A percentile compares a stretch with the other conserved stretches of the same genome.
phyloP scores from a whole-genome alignment of 37 sponge, comb jelly and placozoan genomes.

The Axinella damicornis region DNA sequence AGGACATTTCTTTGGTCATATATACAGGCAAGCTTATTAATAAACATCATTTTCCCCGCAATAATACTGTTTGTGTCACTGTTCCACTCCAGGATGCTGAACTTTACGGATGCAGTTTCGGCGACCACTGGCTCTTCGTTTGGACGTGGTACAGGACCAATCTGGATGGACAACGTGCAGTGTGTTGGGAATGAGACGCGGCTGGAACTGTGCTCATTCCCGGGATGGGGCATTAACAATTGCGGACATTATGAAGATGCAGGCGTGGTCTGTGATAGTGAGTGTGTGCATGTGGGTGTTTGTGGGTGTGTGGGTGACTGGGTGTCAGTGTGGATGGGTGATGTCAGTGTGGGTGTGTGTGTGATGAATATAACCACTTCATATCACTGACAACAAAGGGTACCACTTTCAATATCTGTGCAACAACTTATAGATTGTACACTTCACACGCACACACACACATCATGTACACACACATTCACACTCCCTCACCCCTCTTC shows the following conservation, averaged over 20 bases:
- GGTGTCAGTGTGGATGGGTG: neutral
- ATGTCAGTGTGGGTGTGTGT: neutral
- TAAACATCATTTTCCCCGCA: neutral
- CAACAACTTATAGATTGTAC: too few relatives aligned
- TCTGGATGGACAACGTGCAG: constrained; percentile 79
- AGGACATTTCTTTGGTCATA: neutral
- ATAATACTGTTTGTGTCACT: too few relatives aligned
- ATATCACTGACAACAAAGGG: neutral
- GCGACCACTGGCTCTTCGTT: neutral
- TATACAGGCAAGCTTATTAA: neutral
- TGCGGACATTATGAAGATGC: constrained; percentile 72
- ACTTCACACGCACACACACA: too few relatives aligned
- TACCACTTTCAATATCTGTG: too few relatives aligned
- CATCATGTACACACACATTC: too few relatives aligned
- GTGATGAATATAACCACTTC: neutral
- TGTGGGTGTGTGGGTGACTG: neutral
- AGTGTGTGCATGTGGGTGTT: neutral
- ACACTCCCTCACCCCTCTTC: too few relatives aligned
- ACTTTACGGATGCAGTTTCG: constrained; percentile 31
- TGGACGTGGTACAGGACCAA: constrained; percentile 26
- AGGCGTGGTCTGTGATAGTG: constrained; percentile 60
- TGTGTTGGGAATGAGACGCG: constrained; percentile 72
- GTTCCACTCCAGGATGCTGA: constrained; percentile 37
- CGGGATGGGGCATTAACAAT: constrained; percentile 80
- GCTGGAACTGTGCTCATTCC: constrained; percentile 64